Evolutionary conservation across 2,888 invertebrate species (phyloP).

Genomic region (Aphodius granarius): DNA sequence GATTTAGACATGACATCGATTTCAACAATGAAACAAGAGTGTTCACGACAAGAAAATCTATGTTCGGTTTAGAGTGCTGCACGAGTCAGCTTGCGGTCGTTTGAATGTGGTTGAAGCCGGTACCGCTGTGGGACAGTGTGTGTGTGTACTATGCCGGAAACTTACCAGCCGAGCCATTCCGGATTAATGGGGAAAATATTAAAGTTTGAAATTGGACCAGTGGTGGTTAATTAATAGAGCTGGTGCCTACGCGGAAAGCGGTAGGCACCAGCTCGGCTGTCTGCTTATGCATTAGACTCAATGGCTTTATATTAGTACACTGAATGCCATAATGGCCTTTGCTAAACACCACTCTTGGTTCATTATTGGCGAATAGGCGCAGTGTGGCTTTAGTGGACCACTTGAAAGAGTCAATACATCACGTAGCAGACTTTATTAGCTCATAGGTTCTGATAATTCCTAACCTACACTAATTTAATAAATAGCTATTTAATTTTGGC

Average conservation of each 20-base stretch:
- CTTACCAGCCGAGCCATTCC: background rate
- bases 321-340: background rate
- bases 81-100: background rate
- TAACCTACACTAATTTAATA: no score
- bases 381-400: no score
- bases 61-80: background rate
- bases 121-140: background rate
- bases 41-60: background rate
- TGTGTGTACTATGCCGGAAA: background rate
- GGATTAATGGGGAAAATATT: background rate
- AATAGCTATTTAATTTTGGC: no score
- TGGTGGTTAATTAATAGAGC: background rate
- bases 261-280: background rate
- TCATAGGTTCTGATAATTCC: no score
- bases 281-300: background rate
- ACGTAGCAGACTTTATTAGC: no score
- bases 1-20: no score
- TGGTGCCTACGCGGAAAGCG: no score
- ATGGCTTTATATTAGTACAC: background rate
- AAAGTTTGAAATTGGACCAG: background rate
- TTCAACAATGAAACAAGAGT: no score
- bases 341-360: background rate
- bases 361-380: background rate
- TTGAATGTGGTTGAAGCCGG: background rate
- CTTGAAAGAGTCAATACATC: no score